Percentiles rank a stretch among this genome's conserved stretches.
phyloP scores from a whole-genome alignment of 1,140 invertebrate genomes.

The Drosophila kikkawai region DNA sequence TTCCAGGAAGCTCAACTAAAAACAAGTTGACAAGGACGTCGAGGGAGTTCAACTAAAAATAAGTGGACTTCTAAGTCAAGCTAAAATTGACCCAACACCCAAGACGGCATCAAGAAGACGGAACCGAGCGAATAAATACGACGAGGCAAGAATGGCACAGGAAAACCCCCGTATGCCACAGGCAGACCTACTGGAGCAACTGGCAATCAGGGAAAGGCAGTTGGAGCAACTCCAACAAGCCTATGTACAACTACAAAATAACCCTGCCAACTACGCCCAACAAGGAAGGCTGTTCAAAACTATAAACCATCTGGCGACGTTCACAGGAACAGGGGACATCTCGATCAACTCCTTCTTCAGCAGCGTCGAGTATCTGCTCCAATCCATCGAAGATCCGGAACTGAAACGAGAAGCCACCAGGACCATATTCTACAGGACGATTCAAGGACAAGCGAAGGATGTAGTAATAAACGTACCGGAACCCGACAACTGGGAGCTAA shows the following conservation, averaged over 20 bases:
- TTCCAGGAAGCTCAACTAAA: too few relatives aligned
- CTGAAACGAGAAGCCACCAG: conserved; percentile 12
- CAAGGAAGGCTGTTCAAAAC: conserved; percentile 1
- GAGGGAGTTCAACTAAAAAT: too few relatives aligned
- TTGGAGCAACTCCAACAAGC: conserved; percentile 1
- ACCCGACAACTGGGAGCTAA: conserved; percentile 21
- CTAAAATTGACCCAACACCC: too few relatives aligned
- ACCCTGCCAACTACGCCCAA: background rate
- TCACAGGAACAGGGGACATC: conserved; percentile 8
- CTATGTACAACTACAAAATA: conserved; percentile 1
- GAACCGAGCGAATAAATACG: too few relatives aligned
- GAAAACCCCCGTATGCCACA: too few relatives aligned
- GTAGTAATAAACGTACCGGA: conserved; percentile 16
- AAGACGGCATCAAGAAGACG: too few relatives aligned
- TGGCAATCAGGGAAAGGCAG: too few relatives aligned
- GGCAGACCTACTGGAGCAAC: too few relatives aligned
- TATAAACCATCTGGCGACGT: conserved; percentile 2
- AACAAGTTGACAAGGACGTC: too few relatives aligned
- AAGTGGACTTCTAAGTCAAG: too few relatives aligned
- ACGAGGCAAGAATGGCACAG: too few relatives aligned
- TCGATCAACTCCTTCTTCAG: conserved; percentile 9
- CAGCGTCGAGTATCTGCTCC: background rate
- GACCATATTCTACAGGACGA: conserved; percentile 16
- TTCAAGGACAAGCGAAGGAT: conserved; percentile 27
- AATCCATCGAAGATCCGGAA: conserved; percentile 1